These are phyloP conservation scores for Hirtodrosophila cameraria DNA, from an alignment of 2,888 invertebrate genomes.

Conservation along the genomic window DNA sequence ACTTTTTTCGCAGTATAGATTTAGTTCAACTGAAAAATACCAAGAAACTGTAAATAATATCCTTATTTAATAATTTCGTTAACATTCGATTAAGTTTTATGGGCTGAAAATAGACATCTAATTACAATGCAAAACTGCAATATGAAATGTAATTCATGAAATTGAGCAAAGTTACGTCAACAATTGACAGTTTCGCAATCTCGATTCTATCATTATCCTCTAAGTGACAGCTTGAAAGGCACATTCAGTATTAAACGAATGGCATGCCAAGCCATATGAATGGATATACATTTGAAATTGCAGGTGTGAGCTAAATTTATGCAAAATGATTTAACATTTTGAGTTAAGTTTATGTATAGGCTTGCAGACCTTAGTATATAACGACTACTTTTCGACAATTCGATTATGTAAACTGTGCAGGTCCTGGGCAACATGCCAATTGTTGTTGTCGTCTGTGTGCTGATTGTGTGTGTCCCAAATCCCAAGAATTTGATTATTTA, in stretches of 20 bases:
- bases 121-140: not conserved
- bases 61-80: too few species aligned
- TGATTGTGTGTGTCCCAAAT: constrained; percentile 12
- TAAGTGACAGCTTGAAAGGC: constrained; percentile 52
- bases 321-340: constrained; percentile 54
- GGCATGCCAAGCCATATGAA: constrained; percentile 10
- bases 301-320: constrained; percentile 44
- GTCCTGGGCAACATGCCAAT: too few species aligned
- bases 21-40: too few species aligned
- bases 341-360: constrained; percentile 3
- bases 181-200: constrained; percentile 19
- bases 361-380: not conserved
- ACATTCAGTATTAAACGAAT: constrained; percentile 28
- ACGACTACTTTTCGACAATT: constrained; percentile 25
- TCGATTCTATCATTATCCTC: constrained; percentile 13
- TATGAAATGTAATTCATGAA: not conserved
- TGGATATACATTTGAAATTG: constrained; percentile 1
- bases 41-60: too few species aligned
- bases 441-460: not conserved
- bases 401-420: constrained; percentile 41
- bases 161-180: not conserved
- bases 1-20: too few species aligned
- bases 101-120: too few species aligned
- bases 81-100: too few species aligned
- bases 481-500: constrained; percentile 74